Evolutionary conservation across 2,797 vertebrate species (phyloP), one percentile per base, ranked within the genome.

Genomic region (Amblyopsis hoosieri): DNA sequence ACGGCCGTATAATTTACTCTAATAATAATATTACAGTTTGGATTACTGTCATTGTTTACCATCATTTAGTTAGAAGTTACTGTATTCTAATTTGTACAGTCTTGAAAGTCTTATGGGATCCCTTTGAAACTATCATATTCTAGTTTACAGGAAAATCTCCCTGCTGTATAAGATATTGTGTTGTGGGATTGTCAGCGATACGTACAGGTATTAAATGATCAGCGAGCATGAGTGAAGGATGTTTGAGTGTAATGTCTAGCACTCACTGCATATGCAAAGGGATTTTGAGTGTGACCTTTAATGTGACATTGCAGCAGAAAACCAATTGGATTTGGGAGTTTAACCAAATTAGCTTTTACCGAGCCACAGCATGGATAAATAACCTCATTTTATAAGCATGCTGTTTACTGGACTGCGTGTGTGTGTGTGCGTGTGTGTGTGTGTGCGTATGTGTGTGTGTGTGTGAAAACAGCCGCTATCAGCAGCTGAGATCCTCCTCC

Each of bases 401-500:
- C 71, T 83, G 70, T 71, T 82, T 70, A 71, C 48, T 65, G 17
- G 51, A 67, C 54, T 61, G 53, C 72, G 42, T 58, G 48, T 54
- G 37, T 57, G 5, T 46, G 53, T 64, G 17, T 52, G 60, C 29
- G 60, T 45, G 15, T 62, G 42, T 23, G 61, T 14, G 17, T 63
- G 61, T 29, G 42, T 46, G 10, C 14, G 42, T 45, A 14, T 11
- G 6, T 15, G 37, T 15, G 8, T 2, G 37, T 8, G 37, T 42
- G 37, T 12, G 47, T 54, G 51, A 60, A 60, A 68, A 61, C 63
- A 54, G 52, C 66, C 53, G 60, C 65, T 58, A 55, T 72, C 45
- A 37, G 63, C 70, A 65, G 72, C 58, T 54, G 60, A 72, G 66
- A 74, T 57, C 66, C 78, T 70, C 66, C 80, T 74, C 71, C 67